Base-by-base conservation (phyloP, 2,113 vertebrate species). In the Odobenus rosmarus region DNA sequence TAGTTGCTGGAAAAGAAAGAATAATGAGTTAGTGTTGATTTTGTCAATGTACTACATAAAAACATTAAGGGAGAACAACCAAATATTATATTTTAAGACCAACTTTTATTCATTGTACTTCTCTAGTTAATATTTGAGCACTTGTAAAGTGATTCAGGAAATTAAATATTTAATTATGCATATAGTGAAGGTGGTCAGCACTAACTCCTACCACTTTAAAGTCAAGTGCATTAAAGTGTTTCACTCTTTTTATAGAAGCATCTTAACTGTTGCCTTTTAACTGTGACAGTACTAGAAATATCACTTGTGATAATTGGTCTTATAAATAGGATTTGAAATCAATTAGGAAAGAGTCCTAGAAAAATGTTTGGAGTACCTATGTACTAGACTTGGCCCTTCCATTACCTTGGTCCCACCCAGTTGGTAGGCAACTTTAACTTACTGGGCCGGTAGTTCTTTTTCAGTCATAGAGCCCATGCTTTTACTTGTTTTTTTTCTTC, bases 81-180 rank as follows among this genome's bases (percentile, higher is more conserved):
- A 39, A 95, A 72, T 96, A 80, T 33, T 74, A 55, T 28, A 46
- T 81, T 95, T 85, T 86, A 95, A 97, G 21, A 93, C 5, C 49
- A 96, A 53, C 9, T 64, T 80, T 74, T 77, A 28, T 72, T 55
- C 33, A n/a, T 39, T 80, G 9, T 28, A n/a, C 24, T 74, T 39
- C 33, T 89, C 61, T 92, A 53, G 83, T 95, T 97, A 88, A 69
- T 88, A 57, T 53, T 94, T 33, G 69, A 23, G 1, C 12, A 74
- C 28, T 76, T 71, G 28, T 84, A 36, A 91, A 86, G 3, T 93
- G 16, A 93, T 93, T 88, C 55, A 77, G 6, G 64, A 90, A 95
- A 93, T 86, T 89, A 64, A 88, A 49, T 62, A 61, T n/a, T 84
- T 94, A 93, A 91, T 64, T 89, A 92, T 74, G 14, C 51, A 85